Evolutionary conservation across 1,140 invertebrate species (phyloP), one percentile per base, ranked within the genome.

Genomic region (Phenacoccus solenopsis): DNA sequence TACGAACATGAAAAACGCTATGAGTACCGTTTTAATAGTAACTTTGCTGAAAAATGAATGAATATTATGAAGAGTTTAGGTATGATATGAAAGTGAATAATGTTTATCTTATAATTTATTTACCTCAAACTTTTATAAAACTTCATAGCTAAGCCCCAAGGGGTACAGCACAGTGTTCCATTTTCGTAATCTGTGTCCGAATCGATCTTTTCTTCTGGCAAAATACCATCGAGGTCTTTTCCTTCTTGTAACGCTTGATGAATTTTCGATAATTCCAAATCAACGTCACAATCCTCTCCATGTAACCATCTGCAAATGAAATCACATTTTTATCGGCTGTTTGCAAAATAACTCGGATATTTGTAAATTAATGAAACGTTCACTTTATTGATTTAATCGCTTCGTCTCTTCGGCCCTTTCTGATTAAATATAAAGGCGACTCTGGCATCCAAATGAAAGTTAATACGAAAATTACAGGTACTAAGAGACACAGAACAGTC

Each of bases 221-320:
- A 1, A 27, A 1, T 5, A 64, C 12, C 56, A 27, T 64, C 9
- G 59, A 24, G 22, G 13, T 64, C 59, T 64, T 27, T 64, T 16
- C 69, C 78, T 24, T 84, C 79, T 30, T 83, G 83, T 0, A 87
- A 77, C 13, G 78, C 74, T 32, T 81, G 76, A 68, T 82, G 79
- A 70, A 87, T 85, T n/a, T 78, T 77, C 57, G 82, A 78, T 22
- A 89, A 76, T 56, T 72, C 72, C 5, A 21, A 28, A 25, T 85
- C 84, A 16, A 87, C 80, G 70, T 90, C 82, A 72, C 86, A 88
- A 5, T 84, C 78, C 0, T 77, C 73, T 12, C 88, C 88, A 20
- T 90, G 82, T 10, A 92, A 77, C 76, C 79, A 70, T 67, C 72
- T 70, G 20, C 12, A 64, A 64, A 64, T 24, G 25, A 24, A 12